Conservation (phyloP, 2,888 invertebrate genomes). For the Baronia brevicornis region DNA sequence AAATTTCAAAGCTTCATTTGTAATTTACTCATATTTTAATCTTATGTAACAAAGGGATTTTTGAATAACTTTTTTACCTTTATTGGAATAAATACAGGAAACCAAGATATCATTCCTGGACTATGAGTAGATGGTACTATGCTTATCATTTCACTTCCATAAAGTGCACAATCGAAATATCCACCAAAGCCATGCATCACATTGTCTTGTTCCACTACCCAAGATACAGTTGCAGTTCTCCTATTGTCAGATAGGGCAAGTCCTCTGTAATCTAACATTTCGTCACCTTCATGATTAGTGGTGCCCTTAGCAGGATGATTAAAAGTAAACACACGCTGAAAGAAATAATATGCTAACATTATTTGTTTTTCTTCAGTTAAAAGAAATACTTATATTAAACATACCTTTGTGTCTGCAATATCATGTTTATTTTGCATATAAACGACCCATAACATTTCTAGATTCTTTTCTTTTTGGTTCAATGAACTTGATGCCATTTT, state of each 20-base stretch:
- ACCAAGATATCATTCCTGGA: conserved; percentile 97
- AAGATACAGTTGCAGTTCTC: conserved; percentile 80
- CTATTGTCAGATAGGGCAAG: conserved; percentile 85
- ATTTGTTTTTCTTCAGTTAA: not conserved
- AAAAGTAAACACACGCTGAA: conserved; percentile 87
- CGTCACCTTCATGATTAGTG: conserved; percentile 79
- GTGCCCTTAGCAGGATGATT: conserved; percentile 88
- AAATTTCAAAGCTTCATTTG: too few species aligned
- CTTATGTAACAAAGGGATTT: too few species aligned
- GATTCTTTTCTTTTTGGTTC: conserved; percentile 48
- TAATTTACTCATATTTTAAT: too few species aligned
- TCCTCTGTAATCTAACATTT: conserved; percentile 78
- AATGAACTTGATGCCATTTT: conserved; percentile 35
- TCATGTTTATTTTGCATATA: conserved; percentile 90
- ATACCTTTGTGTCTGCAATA: conserved; percentile 80
- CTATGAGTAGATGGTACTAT: conserved; percentile 93
- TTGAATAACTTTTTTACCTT: conserved; percentile 67
- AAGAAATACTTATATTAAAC: not conserved
- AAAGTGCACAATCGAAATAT: conserved; percentile 93
- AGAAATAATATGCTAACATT: conserved; percentile 15
- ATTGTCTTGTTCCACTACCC: conserved; percentile 82
- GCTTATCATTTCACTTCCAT: conserved; percentile 89
- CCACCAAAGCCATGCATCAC: conserved; percentile 96
- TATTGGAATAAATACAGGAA: conserved; percentile 95
- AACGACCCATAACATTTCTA: conserved; percentile 95